Base-by-base conservation (phyloP, 1,140 invertebrate genomes). In the Grapholita molesta region DNA sequence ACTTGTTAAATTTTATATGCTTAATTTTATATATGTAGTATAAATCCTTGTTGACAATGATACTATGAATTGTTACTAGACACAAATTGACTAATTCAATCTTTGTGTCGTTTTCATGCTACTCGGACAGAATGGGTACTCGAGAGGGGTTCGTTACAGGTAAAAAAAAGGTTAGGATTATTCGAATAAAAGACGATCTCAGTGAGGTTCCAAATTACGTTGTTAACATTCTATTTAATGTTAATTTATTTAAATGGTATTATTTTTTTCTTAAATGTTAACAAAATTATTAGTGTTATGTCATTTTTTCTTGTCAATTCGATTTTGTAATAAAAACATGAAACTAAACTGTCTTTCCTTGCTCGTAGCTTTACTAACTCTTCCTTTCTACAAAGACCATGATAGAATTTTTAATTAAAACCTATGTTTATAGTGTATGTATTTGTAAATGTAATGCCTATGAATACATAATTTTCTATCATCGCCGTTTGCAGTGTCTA, bases 111-210 rank as follows among this genome's bases (percentile, higher is more conserved):
- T 81, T 74, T 90, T 81, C 79, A 82, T 73, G 88, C 88, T 80
- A 86, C 88, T 82, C 72, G 80, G 77, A 86, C 80, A 89, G 89
- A 86, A 88, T 71, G 87, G 84, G 76, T 89, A 85, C 73, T 83
- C 84, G 79, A 84, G 87, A 85, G 89, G 80, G 81, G 84, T 85
- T 78, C 83, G 82, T 76, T 86, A 86, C 85, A 88, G 86, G 85
- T 90, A 90, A 86, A 85, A 66, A n/a, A 71, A 28, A 0, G 38
- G 24, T 52, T 69, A 66, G 65, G 38, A 28, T 33, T 70, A 55
- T 73, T 76, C 74, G 64, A 57, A 68, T 68, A 38, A 30, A 71
- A 69, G 73, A 55, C 33, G 21, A 61, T 72, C 48, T 66, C 57
- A 73, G 53, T 64, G 65, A 66, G 72, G 68, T 71, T 69, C 71